A percentile compares a stretch with the other conserved stretches of the same genome.
phyloP scores from a whole-genome alignment of 2,797 vertebrate genomes.

The Gorsachius magnificus region DNA sequence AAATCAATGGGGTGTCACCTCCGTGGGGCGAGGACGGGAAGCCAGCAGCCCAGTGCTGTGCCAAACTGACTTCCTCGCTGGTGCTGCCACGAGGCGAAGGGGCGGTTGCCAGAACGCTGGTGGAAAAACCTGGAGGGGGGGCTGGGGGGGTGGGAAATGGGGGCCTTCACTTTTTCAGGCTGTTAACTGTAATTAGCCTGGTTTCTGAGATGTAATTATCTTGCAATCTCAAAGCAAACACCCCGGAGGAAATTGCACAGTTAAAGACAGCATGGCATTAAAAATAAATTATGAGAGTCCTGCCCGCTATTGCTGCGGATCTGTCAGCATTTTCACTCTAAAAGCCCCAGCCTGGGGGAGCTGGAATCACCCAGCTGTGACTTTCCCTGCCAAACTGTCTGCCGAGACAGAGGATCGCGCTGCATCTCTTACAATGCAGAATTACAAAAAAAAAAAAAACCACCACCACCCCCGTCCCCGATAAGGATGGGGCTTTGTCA shows the following conservation, averaged over 20 bases:
- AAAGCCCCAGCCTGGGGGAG: conserved; percentile 33
- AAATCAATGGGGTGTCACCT: neutral
- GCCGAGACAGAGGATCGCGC: neutral
- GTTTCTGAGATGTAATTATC: conserved; percentile 85
- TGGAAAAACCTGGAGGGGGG: conserved; percentile 41
- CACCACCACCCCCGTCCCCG: neutral
- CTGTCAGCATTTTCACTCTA: conserved; percentile 59
- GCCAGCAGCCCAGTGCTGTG: neutral
- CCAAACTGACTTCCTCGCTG: conserved; percentile 37
- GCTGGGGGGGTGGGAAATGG: conserved; percentile 15
- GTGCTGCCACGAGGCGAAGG: conserved; percentile 1
- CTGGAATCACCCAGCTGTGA: conserved; percentile 32
- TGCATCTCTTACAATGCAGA: neutral
- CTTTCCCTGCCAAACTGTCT: conserved; percentile 55
- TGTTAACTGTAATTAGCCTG: conserved; percentile 86
- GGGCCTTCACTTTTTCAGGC: conserved; percentile 76
- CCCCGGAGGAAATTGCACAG: conserved; percentile 80
- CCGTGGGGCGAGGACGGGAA: neutral
- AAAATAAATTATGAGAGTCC: conserved; percentile 80
- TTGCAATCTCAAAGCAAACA: conserved; percentile 84
- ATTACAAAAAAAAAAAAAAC: neutral
- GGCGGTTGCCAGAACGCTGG: conserved; percentile 18
- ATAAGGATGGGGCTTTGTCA: neutral
- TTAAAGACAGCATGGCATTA: conserved; percentile 80
- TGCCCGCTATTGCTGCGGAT: conserved; percentile 56